phyloP scores from a whole-genome alignment of 2,113 vertebrate species.

The Brevimyrus niger region DNA sequence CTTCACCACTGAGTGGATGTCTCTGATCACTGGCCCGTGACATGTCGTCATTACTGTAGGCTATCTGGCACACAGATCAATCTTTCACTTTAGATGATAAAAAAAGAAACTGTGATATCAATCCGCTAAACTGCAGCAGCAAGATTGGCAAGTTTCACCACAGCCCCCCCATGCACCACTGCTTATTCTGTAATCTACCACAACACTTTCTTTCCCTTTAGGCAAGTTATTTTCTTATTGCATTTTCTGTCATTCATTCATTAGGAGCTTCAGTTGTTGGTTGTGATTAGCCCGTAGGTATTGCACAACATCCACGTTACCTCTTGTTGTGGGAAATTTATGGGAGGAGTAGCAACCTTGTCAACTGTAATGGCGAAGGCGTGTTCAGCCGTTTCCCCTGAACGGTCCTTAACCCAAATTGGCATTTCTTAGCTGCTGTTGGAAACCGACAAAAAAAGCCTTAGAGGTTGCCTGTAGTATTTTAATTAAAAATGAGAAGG shows the following conservation, averaged over 20 bases:
- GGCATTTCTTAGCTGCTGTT: not conserved
- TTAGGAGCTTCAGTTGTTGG: not conserved
- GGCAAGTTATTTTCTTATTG: not conserved
- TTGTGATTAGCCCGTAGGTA: not conserved
- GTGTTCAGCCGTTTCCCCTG: not conserved
- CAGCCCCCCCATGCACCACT: not conserved
- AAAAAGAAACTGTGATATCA: not conserved
- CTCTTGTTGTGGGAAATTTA: not conserved
- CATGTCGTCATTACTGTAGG: not conserved
- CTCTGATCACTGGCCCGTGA: not conserved
- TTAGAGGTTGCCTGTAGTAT: not conserved
- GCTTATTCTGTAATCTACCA: not conserved
- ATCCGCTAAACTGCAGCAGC: not conserved
- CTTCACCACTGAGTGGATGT: not conserved
- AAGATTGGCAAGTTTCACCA: not conserved
- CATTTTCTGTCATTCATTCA: not conserved
- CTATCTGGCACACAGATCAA: not conserved
- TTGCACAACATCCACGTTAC: not conserved
- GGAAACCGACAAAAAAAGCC: not conserved
- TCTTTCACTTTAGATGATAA: not conserved
- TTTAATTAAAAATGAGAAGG: not conserved
- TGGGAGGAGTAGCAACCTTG: not conserved
- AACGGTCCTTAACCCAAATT: not conserved
- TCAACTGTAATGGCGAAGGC: not conserved
- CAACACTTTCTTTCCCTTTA: not conserved